Base-by-base conservation (phyloP, 2,797 vertebrate species). In the Sphaeramia orbicularis region DNA sequence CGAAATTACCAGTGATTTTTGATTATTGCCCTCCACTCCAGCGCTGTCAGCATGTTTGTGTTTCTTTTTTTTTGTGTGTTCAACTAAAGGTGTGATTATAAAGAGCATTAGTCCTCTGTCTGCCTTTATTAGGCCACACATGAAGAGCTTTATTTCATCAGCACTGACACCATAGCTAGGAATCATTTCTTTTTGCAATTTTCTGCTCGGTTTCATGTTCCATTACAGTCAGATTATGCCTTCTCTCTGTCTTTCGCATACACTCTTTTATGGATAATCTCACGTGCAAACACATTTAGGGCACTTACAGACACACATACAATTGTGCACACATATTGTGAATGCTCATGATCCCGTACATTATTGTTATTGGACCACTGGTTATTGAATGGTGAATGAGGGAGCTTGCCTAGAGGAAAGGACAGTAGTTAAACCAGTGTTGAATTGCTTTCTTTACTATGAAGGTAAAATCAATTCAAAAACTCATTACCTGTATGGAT, bases 121-220 rank as follows among this genome's bases (percentile, higher is more conserved):
- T 54, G 72, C 73, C 54, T 83, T 84, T 87, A 91, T 89, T 84
- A 86, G 78, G 66, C 74, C 78, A 87, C 87, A 88, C 83, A 85
- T 78, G 81, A 86, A 70, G 83, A 64, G 70, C 84, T 86, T 88
- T 87, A 86, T 89, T 84, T 89, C 85, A 90, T 90, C 86, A 78
- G 80, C 65, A 60, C 86, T 77, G 86, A 84, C 86, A 86, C 71
- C 80, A 81, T 83, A 81, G 78, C 80, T 52, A 67, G 71, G 85
- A 90, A 67, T 90, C 85, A 86, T 92, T 91, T 89, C 84, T 90
- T 91, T 88, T 89, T 86, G 86, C 85, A 92, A 92, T 92, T 92
- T 93, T 93, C 89, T 93, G 91, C 89, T 92, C 85, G 88, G 91
- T 90, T 92, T 92, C 90, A 89, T 89, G 88, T 90, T 88, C 89